Conservation (phyloP, 2,797 vertebrate genomes). For the Paramormyrops hopkinsi region DNA sequence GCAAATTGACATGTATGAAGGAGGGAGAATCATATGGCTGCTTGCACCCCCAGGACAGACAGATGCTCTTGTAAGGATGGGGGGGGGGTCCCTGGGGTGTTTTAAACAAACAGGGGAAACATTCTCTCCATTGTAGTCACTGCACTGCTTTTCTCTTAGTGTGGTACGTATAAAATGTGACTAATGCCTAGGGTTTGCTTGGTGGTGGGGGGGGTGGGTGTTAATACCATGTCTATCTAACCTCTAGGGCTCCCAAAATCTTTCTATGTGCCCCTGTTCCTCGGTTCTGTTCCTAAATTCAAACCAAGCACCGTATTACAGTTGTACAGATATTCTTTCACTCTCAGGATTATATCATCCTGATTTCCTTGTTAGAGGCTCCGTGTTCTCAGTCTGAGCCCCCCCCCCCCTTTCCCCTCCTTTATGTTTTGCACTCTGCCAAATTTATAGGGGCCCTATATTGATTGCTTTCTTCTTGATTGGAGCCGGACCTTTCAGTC, state of each 20-base stretch:
- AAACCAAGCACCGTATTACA: background rate
- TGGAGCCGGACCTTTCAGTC: background rate
- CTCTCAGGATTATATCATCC: background rate
- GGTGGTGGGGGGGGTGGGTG: background rate
- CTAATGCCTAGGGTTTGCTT: background rate
- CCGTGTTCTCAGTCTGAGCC: background rate
- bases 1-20: background rate
- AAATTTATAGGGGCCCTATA: background rate
- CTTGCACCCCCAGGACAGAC: background rate
- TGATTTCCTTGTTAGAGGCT: background rate
- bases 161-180: background rate
- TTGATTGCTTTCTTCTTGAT: background rate
- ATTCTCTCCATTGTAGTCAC: background rate
- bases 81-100: background rate
- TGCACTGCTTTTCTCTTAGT: background rate
- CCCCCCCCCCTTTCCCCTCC: background rate
- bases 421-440: background rate
- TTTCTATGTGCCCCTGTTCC: background rate
- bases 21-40: background rate
- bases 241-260: background rate
- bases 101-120: constrained; percentile 1
- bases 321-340: background rate
- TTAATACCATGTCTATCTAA: background rate
- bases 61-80: background rate
- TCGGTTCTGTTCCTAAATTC: background rate